phyloP scores from a whole-genome alignment of 2,888 invertebrate genomes.

The Branchellion lobata region DNA sequence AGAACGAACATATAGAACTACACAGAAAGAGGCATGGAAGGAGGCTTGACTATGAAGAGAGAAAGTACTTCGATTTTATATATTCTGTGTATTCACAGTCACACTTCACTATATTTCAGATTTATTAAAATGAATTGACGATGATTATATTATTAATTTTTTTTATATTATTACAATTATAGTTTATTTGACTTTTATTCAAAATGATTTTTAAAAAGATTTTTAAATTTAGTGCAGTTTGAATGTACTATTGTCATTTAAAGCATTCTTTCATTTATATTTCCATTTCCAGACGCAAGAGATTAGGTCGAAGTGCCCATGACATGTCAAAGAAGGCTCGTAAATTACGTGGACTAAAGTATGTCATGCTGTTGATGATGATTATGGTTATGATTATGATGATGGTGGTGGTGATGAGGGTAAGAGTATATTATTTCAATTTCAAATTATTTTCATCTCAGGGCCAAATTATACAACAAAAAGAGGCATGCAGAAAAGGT shows the following conservation, averaged over 20 bases:
- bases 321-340: conserved; percentile 85
- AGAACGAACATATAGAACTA: conserved; percentile 99
- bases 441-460: conserved; percentile 48
- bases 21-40: conserved; percentile 93
- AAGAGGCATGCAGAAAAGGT: conserved; percentile 95
- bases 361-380: conserved; percentile 45
- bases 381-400: background rate
- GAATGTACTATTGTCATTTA: too few species aligned
- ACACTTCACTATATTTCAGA: too few species aligned
- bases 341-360: conserved; percentile 86
- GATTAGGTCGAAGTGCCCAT: conserved; percentile 89
- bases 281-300: conserved; percentile 70
- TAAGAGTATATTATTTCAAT: too few species aligned
- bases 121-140: too few species aligned
- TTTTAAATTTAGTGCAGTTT: too few species aligned
- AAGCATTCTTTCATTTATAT: background rate
- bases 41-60: conserved; percentile 94
- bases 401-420: too few species aligned
- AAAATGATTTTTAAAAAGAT: background rate
- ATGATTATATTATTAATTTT: too few species aligned
- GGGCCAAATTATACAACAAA: conserved; percentile 93
- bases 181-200: background rate
- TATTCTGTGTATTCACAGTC: too few species aligned
- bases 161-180: too few species aligned
- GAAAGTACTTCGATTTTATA: too few species aligned